phyloP scores from a whole-genome alignment of 2,888 invertebrate genomes.

The Amiota communis region DNA sequence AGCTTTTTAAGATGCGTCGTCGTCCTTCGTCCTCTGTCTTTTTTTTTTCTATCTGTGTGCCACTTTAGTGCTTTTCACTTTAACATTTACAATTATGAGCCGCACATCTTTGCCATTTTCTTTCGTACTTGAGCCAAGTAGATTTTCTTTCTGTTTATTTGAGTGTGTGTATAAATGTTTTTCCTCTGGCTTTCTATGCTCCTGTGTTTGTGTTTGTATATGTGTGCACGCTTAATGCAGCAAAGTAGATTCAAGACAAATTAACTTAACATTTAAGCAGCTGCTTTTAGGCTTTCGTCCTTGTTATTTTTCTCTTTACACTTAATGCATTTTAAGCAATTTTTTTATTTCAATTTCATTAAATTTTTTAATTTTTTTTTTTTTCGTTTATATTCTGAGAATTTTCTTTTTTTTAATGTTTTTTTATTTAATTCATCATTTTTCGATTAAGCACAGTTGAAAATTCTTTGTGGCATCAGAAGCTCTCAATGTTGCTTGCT shows the following conservation, averaged over 20 bases:
- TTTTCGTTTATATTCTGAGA: not conserved
- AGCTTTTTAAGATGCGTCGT: not conserved
- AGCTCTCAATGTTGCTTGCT: constrained; percentile 41
- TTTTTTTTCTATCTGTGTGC: no score
- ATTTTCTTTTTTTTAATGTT: constrained; percentile 6
- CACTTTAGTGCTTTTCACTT: not conserved
- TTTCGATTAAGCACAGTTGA: constrained; percentile 14
- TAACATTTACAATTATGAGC: constrained; percentile 13
- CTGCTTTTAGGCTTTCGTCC: constrained; percentile 14
- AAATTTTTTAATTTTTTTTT: not conserved
- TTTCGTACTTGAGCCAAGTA: constrained; percentile 40
- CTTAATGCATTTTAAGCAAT: not conserved
- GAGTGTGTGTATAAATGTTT: constrained; percentile 30
- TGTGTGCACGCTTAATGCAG: not conserved
- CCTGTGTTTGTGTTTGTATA: not conserved
- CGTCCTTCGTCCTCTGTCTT: no score
- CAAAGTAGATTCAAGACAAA: constrained; percentile 3
- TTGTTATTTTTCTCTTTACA: not conserved
- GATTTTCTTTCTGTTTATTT: constrained; percentile 47
- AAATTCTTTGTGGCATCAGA: not conserved
- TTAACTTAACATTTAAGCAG: constrained; percentile 1
- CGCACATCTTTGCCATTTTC: no score
- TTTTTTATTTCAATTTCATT: not conserved
- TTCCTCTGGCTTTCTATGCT: constrained; percentile 32
- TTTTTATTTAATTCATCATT: constrained; percentile 16